Evolutionary conservation across 1,140 invertebrate species (phyloP), one percentile per base, ranked within the genome.

Genomic region (Gryon sp.): DNA sequence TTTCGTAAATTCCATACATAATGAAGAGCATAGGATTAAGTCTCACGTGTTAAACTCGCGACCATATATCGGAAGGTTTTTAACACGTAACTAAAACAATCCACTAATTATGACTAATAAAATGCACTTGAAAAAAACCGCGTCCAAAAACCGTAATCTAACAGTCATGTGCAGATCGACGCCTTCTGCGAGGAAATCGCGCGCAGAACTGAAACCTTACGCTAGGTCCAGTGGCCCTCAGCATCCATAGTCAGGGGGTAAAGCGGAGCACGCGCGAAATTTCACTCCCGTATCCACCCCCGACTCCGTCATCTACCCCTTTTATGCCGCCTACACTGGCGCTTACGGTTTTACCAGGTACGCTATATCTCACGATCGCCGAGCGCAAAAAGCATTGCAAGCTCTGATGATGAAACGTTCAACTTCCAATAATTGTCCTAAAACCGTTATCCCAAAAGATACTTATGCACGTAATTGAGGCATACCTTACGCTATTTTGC

Each of bases 241-340:
- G 76, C 76, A 74, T 78, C 76, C 70, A 50, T 45, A 48, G 59
- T 75, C n/a, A 60, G 65, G 70, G 73, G 76, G 70, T 72, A 75
- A 74, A 78, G 76, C 76, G 70, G 76, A 75, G 70, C 76, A 78
- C 76, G 63, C 76, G 69, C 76, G 76, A 78, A 78, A 73, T 78
- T 76, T 78, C 69, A 78, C 76, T 74, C 76, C 69, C 69, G 62
- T 63, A 66, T 40, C 68, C 57, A 78, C 63, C 76, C 63, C 63
- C 69, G 26, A 16, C 50, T 24, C 48, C 41, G 63, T 50, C 66
- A 66, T 60, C 76, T 57, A 78, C 69, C 76, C 69, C 76, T 73
- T 78, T 78, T 55, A 63, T 45, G 28, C 75, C 55, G 63, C 75
- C 68, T 55, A 60, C 52, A 12, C 48, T 65, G 46, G 40, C 65